Evolutionary conservation across 2,113 vertebrate species (phyloP).

Genomic region (Notechis scutatus): DNA sequence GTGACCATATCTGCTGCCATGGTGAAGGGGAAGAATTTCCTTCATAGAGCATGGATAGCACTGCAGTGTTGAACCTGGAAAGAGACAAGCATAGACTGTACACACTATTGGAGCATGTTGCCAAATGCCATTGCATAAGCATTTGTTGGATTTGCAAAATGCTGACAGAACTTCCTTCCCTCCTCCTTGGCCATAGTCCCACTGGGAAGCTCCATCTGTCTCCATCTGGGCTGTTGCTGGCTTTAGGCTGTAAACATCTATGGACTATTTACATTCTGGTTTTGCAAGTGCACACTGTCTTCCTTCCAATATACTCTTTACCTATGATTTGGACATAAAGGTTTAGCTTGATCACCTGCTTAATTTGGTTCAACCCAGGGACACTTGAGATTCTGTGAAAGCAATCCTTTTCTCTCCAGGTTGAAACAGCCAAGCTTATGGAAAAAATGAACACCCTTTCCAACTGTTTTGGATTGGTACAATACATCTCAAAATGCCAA

Average conservation of each 20-base stretch:
- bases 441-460: constrained; percentile 15
- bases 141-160: not conserved
- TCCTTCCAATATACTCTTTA: constrained; percentile 1
- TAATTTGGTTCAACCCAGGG: constrained; percentile 2
- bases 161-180: not conserved
- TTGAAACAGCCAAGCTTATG: constrained; percentile 18
- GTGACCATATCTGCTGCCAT: not conserved
- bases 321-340: not conserved
- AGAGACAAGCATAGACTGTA: not conserved
- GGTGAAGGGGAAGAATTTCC: not conserved
- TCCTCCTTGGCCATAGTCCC: not conserved
- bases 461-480: not conserved
- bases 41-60: not conserved
- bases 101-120: not conserved
- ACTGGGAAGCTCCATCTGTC: not conserved
- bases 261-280: constrained; percentile 7
- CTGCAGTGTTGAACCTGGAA: not conserved
- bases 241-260: constrained; percentile 10
- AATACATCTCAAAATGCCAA: not conserved
- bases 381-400: constrained; percentile 16
- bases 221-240: not conserved
- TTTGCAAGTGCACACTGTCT: constrained; percentile 2
- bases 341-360: constrained; percentile 23
- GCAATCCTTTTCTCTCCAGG: constrained; percentile 30
- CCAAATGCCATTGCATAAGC: not conserved